Base-by-base conservation (phyloP, 1,140 invertebrate genomes). In the Microvelia longipes region DNA sequence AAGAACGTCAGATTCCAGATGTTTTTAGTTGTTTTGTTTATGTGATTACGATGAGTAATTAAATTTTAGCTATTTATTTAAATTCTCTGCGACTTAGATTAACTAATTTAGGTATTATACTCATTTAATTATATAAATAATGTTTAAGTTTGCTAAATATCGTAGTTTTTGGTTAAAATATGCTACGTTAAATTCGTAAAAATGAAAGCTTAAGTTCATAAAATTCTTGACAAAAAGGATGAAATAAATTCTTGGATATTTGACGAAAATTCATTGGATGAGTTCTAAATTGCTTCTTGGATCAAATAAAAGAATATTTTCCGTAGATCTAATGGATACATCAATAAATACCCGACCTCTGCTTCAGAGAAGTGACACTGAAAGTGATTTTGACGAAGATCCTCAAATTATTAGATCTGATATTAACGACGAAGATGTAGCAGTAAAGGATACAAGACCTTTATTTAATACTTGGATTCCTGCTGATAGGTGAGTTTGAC, bases 391-490 rank as follows among this genome's bases (percentile, higher is more conserved):
- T 73, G 81, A 82, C 68, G 79, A 80, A 73, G 81, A 82, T 66
- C 68, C 70, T 28, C 65, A 68, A 62, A 69, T 70, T 63, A 71
- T 70, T 25, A 73, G 69, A 50, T n/a, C 70, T 24, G 80, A 81
- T 70, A 78, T 77, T 29, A 79, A 81, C 68, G 74, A 78, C 68
- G 80, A 82, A 70, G 78, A 83, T 73, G 72, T 78, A 24, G 76
- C 72, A 71, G 75, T 82, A 28, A 79, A 78, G 60, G 81, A 85
- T 76, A 77, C 79, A 30, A 82, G 81, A 73, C 80, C 82, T 35
- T 77, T 85, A 70, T 81, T 85, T 70, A 83, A 82, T 75, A 73
- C 79, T 63, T 71, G 77, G 35, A 81, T 82, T 74, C 89, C 89
- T 15, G 72, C 75, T 27, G 87, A 89, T 73, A 84, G 81, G 73